A percentile compares a stretch with the other conserved stretches of the same genome.
These are phyloP conservation scores for Maniola jurtina DNA, from an alignment of 1,140 invertebrate genomes.

Conservation along the genomic window DNA sequence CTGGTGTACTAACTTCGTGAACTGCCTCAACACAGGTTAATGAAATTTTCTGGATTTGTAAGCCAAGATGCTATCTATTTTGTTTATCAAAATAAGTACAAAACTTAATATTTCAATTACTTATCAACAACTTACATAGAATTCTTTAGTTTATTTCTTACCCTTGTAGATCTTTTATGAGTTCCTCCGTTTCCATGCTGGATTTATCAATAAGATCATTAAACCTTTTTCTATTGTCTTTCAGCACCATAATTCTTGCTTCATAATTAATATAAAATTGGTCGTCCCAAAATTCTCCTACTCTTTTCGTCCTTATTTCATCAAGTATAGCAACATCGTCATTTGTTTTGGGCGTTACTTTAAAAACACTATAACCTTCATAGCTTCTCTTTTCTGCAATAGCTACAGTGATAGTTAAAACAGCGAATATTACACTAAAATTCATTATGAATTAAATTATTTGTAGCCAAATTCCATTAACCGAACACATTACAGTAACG, in stretches of 20 bases:
- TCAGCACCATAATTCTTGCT: constrained; percentile 49
- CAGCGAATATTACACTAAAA: constrained; percentile 18
- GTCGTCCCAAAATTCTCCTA: constrained; percentile 65
- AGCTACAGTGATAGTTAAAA: constrained; percentile 24
- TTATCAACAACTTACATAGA: neutral
- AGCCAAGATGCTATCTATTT: too few species aligned
- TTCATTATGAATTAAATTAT: constrained; percentile 24
- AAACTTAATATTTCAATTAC: neutral
- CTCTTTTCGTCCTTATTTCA: constrained; percentile 32
- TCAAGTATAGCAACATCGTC: constrained; percentile 45
- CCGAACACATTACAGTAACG: constrained; percentile 10
- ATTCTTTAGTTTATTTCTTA: constrained; percentile 32
- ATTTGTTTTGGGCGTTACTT: constrained; percentile 64
- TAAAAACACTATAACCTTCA: constrained; percentile 76
- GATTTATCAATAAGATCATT: constrained; percentile 23
- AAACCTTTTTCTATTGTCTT: constrained; percentile 40
- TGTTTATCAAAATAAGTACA: too few species aligned
- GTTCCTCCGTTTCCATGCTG: constrained; percentile 35
- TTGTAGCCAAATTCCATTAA: constrained; percentile 13
- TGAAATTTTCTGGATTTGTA: too few species aligned
- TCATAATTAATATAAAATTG: constrained; percentile 40
- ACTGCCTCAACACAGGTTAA: too few species aligned
- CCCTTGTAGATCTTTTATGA: constrained; percentile 55
- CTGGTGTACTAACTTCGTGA: too few species aligned
- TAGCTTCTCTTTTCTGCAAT: constrained; percentile 51